Base-by-base conservation (phyloP, 2,113 vertebrate genomes). In the Vidua chalybeata region DNA sequence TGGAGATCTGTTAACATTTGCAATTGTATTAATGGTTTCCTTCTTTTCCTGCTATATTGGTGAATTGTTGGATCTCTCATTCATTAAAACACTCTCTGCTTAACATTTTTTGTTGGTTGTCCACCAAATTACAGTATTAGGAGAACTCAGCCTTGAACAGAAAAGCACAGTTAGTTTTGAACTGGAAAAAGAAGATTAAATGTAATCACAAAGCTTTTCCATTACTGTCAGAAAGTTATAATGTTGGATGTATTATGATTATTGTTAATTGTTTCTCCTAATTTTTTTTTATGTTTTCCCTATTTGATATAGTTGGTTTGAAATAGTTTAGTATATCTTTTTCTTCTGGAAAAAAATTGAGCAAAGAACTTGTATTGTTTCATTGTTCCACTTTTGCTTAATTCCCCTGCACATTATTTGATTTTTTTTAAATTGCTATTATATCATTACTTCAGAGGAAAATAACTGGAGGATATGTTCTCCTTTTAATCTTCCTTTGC, bases 381-480 rank as follows among this genome's bases (percentile, higher is more conserved):
- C 61, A 10, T 74, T 80, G 28, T 76, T 95, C 37, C 43, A 48
- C 20, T 94, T 59, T 18, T n/a, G 4, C 46, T 82, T 80, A 30
- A 43, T 21, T 76, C 55, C 26, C 3, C 9, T 59, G 9, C 48
- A 52, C 4, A 22, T 48, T 46, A 31, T 73, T 89, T 63, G 27
- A 4, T 31, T 9, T 37, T 80, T 27, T 28, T 66, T 23, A 2
- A 6, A 20, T 84, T 8, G 16, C 13, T 82, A 22, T 93, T 61
- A 82, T 49, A 43, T 23, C 30, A 67, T 63, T 73, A 20, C 9
- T 90, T 91, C 48, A 81, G 69, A 93, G 45, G 48, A 95, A 96
- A 95, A 96, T 72, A 71, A 59, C 78, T 93, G 26, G 62, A 95
- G 63, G 77, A 49, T 54, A 78, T 91, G 18, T 90, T 76, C 62